These are phyloP conservation scores for Melieria crassipennis DNA, from an alignment of 2,888 invertebrate species.

Conservation along the genomic window DNA sequence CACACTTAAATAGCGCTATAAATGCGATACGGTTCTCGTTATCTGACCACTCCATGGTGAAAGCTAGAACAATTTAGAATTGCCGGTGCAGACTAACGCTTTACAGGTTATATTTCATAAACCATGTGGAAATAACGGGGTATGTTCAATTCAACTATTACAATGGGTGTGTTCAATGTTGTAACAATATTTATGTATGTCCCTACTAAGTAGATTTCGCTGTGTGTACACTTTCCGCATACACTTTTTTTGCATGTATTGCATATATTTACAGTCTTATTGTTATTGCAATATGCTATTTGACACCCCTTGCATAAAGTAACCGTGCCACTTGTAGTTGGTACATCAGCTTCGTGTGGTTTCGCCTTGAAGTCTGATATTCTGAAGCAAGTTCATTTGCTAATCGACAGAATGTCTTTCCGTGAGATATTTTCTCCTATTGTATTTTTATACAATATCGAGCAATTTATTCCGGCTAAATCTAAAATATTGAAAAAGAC, in stretches of 20 bases:
- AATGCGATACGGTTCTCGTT: too few species aligned
- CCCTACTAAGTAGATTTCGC: not conserved
- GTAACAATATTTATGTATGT: too few species aligned
- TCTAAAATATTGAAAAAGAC: slow-evolving; percentile 23
- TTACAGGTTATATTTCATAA: too few species aligned
- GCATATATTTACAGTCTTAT: not conserved
- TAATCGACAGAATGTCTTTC: slow-evolving; percentile 45
- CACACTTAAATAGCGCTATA: too few species aligned
- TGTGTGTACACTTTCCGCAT: slow-evolving; percentile 8
- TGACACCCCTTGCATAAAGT: not conserved
- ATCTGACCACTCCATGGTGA: too few species aligned
- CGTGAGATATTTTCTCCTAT: slow-evolving; percentile 39
- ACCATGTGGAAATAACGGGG: too few species aligned
- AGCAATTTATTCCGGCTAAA: slow-evolving; percentile 19
- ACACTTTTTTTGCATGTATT: not conserved
- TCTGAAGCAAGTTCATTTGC: slow-evolving; percentile 35
- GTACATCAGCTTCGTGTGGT: slow-evolving; percentile 21
- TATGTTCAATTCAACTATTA: too few species aligned
- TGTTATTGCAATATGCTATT: too few species aligned
- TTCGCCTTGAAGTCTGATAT: too few species aligned
- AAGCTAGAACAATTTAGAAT: too few species aligned
- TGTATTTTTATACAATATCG: slow-evolving; percentile 46
- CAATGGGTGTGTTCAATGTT: too few species aligned
- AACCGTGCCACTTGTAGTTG: slow-evolving; percentile 27
- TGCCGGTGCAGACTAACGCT: too few species aligned